These are phyloP conservation scores for Caenorhabditis drosophilae DNA, from an alignment of 2,888 invertebrate species.

Conservation along the genomic window DNA sequence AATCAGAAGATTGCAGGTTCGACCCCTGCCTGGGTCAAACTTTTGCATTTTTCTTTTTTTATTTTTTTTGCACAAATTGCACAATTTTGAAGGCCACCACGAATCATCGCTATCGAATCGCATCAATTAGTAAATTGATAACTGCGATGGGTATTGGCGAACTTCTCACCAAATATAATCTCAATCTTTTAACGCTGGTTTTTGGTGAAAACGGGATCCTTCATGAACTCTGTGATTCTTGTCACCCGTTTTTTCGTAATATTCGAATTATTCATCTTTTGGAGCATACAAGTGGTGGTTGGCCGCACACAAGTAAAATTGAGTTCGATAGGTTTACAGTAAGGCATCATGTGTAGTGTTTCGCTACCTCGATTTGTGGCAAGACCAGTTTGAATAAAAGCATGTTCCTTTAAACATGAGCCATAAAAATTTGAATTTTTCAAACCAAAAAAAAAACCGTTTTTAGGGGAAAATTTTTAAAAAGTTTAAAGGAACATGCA, in stretches of 20 bases:
- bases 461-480: no score
- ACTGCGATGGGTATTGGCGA: conserved; percentile 52
- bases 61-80: neutral
- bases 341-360: no score
- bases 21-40: conserved; percentile 50
- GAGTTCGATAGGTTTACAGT: conserved; percentile 44
- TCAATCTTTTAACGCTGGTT: conserved; percentile 5
- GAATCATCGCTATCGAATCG: conserved; percentile 45
- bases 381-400: no score
- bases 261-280: conserved; percentile 43
- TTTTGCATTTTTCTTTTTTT: neutral
- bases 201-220: conserved; percentile 44
- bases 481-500: no score
- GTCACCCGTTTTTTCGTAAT: conserved; percentile 31
- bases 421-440: no score
- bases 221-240: conserved; percentile 19
- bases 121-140: conserved; percentile 49
- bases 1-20: conserved; percentile 66
- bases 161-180: conserved; percentile 20
- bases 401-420: no score
- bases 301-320: conserved; percentile 47
- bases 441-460: no score
- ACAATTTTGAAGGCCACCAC: conserved; percentile 30
- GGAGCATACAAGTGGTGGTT: conserved; percentile 48
- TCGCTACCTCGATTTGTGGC: no score